These are phyloP conservation scores for Glossosoma conforme DNA, from an alignment of 1,140 invertebrate species.

Conservation along the genomic window DNA sequence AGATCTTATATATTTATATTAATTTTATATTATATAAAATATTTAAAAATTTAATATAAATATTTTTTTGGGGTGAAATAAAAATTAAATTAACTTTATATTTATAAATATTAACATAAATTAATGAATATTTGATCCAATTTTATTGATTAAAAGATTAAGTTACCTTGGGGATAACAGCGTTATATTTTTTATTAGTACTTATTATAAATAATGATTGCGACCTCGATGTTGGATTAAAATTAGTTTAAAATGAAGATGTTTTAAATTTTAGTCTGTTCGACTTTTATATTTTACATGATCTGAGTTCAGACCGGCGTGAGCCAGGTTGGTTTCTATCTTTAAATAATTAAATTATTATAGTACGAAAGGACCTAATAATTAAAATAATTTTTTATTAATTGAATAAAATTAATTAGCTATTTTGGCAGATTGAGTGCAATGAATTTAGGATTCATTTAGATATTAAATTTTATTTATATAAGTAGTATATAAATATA, in stretches of 20 bases:
- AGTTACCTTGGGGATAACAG: too few species aligned
- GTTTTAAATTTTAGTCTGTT: slow-evolving; percentile 64
- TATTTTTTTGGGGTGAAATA: too few species aligned
- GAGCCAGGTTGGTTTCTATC: slow-evolving; percentile 36
- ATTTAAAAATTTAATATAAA: too few species aligned
- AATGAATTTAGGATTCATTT: slow-evolving; percentile 59
- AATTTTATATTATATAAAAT: too few species aligned
- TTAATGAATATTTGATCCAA: too few species aligned
- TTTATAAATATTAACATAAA: too few species aligned
- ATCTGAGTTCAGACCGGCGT: slow-evolving; percentile 49
- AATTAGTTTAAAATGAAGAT: slow-evolving; percentile 55
- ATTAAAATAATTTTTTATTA: slow-evolving; percentile 37
- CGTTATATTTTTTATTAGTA: too few species aligned
- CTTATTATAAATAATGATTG: slow-evolving; percentile 62
- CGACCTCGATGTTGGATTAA: slow-evolving; percentile 80
- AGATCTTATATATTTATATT: too few species aligned
- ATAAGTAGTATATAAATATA: slow-evolving; percentile 30
- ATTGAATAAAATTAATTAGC: slow-evolving; percentile 38
- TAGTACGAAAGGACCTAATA: slow-evolving; percentile 64
- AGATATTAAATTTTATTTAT: slow-evolving; percentile 48
- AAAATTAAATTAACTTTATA: too few species aligned
- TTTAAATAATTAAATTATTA: slow-evolving; percentile 39
- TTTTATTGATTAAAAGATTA: too few species aligned
- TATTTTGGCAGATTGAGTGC: slow-evolving; percentile 60
- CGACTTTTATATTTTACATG: slow-evolving; percentile 72